phyloP scores from a whole-genome alignment of 2,113 vertebrate species.

The Sinocyclocheilus maitianheensis region DNA sequence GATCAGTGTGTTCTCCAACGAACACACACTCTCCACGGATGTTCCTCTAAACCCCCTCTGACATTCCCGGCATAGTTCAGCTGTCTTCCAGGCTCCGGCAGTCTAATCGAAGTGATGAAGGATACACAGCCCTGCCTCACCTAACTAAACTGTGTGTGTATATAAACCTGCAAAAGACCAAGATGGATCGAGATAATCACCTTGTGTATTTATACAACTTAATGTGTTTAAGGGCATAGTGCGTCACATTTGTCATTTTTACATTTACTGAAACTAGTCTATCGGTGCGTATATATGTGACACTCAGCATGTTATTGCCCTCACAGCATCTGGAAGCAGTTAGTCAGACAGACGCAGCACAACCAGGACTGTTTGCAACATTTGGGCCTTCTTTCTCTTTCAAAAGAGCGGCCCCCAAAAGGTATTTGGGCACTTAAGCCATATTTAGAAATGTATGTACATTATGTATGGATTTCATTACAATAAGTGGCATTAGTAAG shows the following conservation, averaged over 20 bases:
- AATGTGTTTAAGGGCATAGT: slow-evolving; percentile 28
- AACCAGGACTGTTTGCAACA: slow-evolving; percentile 50
- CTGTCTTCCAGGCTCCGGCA: slow-evolving; percentile 51
- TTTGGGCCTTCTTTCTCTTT: slow-evolving; percentile 13
- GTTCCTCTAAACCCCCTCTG: slow-evolving; percentile 50
- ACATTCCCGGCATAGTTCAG: slow-evolving; percentile 59
- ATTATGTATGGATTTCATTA: neutral
- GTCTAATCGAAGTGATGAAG: slow-evolving; percentile 51
- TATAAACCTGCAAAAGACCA: neutral
- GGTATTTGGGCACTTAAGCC: neutral
- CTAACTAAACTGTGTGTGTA: slow-evolving; percentile 35
- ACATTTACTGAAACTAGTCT: neutral
- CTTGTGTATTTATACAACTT: slow-evolving; percentile 9
- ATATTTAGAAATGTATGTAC: neutral
- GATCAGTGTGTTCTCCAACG: no score
- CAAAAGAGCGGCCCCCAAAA: neutral
- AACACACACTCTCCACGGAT: slow-evolving; percentile 36
- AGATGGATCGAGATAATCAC: neutral
- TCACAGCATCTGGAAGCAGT: slow-evolving; percentile 70
- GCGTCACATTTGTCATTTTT: neutral
- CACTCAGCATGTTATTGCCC: neutral
- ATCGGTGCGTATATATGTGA: neutral
- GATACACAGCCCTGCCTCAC: slow-evolving; percentile 34
- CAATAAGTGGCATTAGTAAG: neutral
- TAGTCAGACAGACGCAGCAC: slow-evolving; percentile 60